A percentile compares a stretch with the other conserved stretches of the same genome.
These are phyloP conservation scores for Heloderma charlesbogerti DNA, from an alignment of 2,113 vertebrate species.

Conservation along the genomic window DNA sequence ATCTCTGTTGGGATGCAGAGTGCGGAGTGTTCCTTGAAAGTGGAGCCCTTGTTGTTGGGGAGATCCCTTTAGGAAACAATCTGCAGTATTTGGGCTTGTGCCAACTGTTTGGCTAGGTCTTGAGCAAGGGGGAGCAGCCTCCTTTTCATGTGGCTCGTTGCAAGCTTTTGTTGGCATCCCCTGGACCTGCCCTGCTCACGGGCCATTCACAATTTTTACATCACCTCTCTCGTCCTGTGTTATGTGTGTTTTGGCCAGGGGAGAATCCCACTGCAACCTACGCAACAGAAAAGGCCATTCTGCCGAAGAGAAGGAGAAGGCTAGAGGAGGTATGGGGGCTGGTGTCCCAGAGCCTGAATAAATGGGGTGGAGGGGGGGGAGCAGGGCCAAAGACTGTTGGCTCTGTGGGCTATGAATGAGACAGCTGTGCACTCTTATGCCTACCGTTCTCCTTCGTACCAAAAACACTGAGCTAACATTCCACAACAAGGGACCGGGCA, in stretches of 20 bases:
- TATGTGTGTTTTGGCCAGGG: constrained; percentile 64
- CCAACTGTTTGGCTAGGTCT: constrained; percentile 9
- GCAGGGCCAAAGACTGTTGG: constrained; percentile 67
- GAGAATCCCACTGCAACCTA: background rate
- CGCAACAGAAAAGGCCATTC: constrained; percentile 48
- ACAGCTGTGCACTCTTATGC: constrained; percentile 62
- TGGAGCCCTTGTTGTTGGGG: background rate
- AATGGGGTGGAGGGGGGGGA: constrained; percentile 64
- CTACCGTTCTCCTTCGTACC: constrained; percentile 36
- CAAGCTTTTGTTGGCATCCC: constrained; percentile 70
- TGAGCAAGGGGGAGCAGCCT: background rate
- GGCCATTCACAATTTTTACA: constrained; percentile 66
- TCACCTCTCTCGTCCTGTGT: constrained; percentile 18
- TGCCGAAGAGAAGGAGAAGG: background rate
- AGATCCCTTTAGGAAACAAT: constrained; percentile 23
- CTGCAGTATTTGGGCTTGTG: background rate
- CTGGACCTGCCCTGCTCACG: constrained; percentile 47
- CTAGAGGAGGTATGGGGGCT: constrained; percentile 45
- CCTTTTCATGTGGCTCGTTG: constrained; percentile 64
- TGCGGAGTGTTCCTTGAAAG: background rate
- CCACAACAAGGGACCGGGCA: constrained; percentile 26
- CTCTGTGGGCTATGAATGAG: constrained; percentile 69
- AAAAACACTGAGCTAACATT: constrained; percentile 42
- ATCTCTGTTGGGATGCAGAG: background rate
- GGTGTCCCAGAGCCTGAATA: constrained; percentile 36